Percentiles rank a stretch among this genome's conserved stretches.
Conservation (phyloP, 2,113 vertebrate species). For the Pithys albifrons region DNA sequence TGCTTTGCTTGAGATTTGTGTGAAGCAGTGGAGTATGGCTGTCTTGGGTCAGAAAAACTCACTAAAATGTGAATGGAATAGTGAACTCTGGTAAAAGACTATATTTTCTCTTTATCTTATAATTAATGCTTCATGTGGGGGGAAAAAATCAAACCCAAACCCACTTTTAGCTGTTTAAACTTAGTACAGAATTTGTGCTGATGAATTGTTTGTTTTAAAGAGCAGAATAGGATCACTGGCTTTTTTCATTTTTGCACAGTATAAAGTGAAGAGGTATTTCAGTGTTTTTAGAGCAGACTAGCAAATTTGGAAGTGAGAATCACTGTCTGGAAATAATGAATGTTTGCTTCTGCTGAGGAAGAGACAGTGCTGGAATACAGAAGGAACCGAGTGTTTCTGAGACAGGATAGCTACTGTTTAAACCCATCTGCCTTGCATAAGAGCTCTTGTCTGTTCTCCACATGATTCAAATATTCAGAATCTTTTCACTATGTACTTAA, state of each 20-base stretch:
- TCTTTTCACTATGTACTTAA: not conserved
- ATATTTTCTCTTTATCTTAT: not conserved
- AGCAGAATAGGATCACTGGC: not conserved
- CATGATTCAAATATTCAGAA: not conserved
- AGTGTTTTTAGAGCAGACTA: not conserved
- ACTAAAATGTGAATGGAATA: not conserved
- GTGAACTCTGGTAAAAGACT: not conserved
- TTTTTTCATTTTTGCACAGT: not conserved
- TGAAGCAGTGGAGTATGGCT: not conserved
- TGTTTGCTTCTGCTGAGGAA: not conserved
- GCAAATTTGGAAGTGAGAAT: not conserved
- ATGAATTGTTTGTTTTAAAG: not conserved
- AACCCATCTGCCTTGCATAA: not conserved
- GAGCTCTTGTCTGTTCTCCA: not conserved
- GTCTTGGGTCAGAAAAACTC: not conserved
- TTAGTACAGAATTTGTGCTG: not conserved
- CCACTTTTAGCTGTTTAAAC: not conserved
- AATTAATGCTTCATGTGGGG: not conserved
- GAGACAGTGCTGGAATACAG: not conserved
- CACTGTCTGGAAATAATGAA: not conserved
- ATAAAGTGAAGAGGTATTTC: not conserved
- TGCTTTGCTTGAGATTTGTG: not conserved
- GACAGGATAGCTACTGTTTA: not conserved
- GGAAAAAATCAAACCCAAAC: not conserved
- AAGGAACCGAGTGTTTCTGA: not conserved